phyloP scores from a whole-genome alignment of 1,140 invertebrate genomes.

The Drosophila novamexicana region DNA sequence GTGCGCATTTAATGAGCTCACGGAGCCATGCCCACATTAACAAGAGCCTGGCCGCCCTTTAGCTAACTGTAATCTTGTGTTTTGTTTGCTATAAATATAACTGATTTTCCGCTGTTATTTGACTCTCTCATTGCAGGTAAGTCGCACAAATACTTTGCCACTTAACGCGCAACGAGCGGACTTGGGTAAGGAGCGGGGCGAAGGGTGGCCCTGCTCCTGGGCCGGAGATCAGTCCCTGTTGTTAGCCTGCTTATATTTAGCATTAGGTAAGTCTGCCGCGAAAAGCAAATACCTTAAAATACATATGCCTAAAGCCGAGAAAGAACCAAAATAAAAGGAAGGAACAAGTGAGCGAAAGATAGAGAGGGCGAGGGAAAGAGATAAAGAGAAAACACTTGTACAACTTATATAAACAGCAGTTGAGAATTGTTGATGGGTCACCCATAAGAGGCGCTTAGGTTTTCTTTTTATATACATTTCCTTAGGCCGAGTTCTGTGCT shows the following conservation, averaged over 20 bases:
- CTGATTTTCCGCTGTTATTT: constrained; percentile 46
- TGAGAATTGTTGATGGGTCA: constrained; percentile 45
- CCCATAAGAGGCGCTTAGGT: constrained; percentile 34
- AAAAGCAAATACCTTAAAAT: constrained; percentile 62
- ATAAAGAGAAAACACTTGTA: constrained; percentile 64
- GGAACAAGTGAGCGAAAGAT: neutral
- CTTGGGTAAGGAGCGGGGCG: too few species aligned
- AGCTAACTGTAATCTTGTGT: constrained; percentile 35
- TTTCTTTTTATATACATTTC: constrained; percentile 26
- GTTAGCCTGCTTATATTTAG: constrained; percentile 64
- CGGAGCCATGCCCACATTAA: constrained; percentile 33
- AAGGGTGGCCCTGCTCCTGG: neutral
- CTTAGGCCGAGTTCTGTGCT: constrained; percentile 16
- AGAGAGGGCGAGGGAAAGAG: neutral
- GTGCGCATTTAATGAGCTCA: constrained; percentile 51
- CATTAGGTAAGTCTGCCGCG: constrained; percentile 58
- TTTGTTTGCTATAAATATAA: constrained; percentile 64
- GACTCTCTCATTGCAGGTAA: constrained; percentile 69
- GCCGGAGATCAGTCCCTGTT: constrained; percentile 39
- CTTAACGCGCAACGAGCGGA: constrained; percentile 43
- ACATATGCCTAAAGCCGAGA: constrained; percentile 30
- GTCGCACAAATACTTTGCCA: constrained; percentile 59
- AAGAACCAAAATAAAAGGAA: constrained; percentile 3
- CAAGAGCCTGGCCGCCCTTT: constrained; percentile 10
- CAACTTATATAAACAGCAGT: constrained; percentile 71